phyloP scores from a whole-genome alignment of 2,113 vertebrate genomes.

The Synchiropus splendidus region DNA sequence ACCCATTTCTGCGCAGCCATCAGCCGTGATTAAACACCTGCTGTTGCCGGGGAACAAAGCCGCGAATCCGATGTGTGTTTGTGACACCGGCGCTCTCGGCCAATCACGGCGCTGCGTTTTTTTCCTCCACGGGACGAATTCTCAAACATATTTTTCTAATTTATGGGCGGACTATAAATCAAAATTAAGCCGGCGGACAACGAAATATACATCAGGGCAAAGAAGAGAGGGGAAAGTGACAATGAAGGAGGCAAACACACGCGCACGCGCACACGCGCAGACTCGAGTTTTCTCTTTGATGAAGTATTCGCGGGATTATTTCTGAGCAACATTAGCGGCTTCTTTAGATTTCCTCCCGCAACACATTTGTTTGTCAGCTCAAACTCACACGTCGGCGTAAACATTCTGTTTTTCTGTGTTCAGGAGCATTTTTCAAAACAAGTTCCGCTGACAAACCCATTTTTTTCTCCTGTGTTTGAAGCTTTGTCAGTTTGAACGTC shows the following conservation, averaged over 20 bases:
- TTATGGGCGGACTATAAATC: slow-evolving; percentile 99
- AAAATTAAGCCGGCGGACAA: slow-evolving; percentile 98
- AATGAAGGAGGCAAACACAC: slow-evolving; percentile 78
- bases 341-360: neutral
- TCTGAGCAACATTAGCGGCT: neutral
- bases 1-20: slow-evolving; percentile 98
- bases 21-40: slow-evolving; percentile 99
- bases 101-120: slow-evolving; percentile 88
- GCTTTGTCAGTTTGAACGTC: no score
- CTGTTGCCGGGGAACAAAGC: slow-evolving; percentile 98
- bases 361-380: no score
- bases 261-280: slow-evolving; percentile 62
- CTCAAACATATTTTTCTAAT: slow-evolving; percentile 99
- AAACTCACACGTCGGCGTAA: no score
- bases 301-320: neutral
- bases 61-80: slow-evolving; percentile 99
- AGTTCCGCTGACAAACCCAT: no score
- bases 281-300: neutral
- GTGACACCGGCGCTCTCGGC: slow-evolving; percentile 99
- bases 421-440: no score
- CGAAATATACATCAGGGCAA: slow-evolving; percentile 97
- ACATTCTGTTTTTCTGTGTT: no score
- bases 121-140: slow-evolving; percentile 81
- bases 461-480: no score
- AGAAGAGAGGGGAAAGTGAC: slow-evolving; percentile 63